These are phyloP conservation scores for Brachionus koreanus DNA, from an alignment of 1,140 invertebrate genomes.

Conservation along the genomic window DNA sequence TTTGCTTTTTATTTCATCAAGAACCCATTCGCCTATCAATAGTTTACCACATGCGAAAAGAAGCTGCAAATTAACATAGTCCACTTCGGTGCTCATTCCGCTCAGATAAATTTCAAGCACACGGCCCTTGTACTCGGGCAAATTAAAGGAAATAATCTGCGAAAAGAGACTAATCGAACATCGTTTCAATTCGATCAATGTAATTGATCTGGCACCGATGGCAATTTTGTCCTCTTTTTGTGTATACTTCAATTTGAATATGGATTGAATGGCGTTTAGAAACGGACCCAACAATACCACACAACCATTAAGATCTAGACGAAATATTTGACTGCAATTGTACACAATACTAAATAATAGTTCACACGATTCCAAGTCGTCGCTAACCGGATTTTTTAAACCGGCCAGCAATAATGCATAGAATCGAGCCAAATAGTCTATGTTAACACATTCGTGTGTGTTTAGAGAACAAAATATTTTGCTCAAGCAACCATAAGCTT, in stretches of 20 bases:
- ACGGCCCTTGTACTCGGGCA: conserved; percentile 49
- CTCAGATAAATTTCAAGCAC: background rate
- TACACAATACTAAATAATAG: conserved; percentile 50
- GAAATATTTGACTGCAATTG: conserved; percentile 66
- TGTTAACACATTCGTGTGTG: conserved; percentile 86
- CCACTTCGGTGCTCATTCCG: background rate
- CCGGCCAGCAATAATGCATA: conserved; percentile 86
- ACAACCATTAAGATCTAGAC: conserved; percentile 86
- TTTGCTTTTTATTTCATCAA: background rate
- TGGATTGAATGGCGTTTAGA: conserved; percentile 73
- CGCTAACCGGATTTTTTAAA: conserved; percentile 62
- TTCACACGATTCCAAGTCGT: conserved; percentile 12
- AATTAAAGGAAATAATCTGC: conserved; percentile 73
- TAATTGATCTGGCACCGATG: background rate
- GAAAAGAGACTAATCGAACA: conserved; percentile 83
- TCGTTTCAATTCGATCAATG: conserved; percentile 69
- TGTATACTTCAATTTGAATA: conserved; percentile 17
- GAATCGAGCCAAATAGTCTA: conserved; percentile 87
- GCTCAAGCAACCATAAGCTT: conserved; percentile 88
- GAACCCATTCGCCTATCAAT: conserved; percentile 31
- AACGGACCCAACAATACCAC: conserved; percentile 82
- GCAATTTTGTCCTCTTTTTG: conserved; percentile 49
- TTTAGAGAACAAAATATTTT: conserved; percentile 93
- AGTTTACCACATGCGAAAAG: conserved; percentile 27
- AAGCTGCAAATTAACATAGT: background rate